Percentiles rank a stretch among this genome's conserved stretches.
Conservation (phyloP, 2,797 vertebrate species). For the Platyrinchus mystaceus region DNA sequence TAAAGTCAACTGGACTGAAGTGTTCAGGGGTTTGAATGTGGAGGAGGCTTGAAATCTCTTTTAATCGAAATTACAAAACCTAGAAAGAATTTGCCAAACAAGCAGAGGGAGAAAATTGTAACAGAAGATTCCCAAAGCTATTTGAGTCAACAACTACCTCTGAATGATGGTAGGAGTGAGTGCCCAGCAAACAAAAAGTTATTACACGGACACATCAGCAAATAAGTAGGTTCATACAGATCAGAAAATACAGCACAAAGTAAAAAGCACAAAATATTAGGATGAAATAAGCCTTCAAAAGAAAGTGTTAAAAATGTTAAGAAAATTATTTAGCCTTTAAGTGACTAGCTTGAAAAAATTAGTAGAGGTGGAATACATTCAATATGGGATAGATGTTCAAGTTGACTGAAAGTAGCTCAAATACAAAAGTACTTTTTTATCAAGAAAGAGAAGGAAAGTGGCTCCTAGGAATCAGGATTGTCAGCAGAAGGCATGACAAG, state of each 20-base stretch:
- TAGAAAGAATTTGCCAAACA: constrained; percentile 34
- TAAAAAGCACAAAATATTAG: neutral
- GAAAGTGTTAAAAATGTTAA: neutral
- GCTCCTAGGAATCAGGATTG: neutral
- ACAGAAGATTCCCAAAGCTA: neutral
- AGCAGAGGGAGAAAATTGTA: neutral
- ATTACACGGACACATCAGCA: neutral
- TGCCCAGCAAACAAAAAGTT: neutral
- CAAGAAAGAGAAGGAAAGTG: neutral
- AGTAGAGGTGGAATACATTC: neutral
- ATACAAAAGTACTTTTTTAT: neutral
- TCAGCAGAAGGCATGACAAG: neutral
- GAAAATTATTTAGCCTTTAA: neutral
- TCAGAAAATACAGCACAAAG: neutral
- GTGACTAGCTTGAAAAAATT: neutral
- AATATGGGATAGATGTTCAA: neutral
- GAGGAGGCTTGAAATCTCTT: constrained; percentile 20
- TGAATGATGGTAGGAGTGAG: neutral
- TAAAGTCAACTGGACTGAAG: constrained; percentile 13
- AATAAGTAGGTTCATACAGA: neutral
- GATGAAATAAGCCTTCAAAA: neutral
- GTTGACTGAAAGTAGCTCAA: neutral
- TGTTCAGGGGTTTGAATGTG: neutral
- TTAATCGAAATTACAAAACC: constrained; percentile 22
- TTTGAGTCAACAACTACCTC: neutral